Evolutionary conservation across 53 echinoderm and acorn worm genomes (phyloP), one percentile per base, ranked within the genome.

Genomic region (Crossaster papposus): DNA sequence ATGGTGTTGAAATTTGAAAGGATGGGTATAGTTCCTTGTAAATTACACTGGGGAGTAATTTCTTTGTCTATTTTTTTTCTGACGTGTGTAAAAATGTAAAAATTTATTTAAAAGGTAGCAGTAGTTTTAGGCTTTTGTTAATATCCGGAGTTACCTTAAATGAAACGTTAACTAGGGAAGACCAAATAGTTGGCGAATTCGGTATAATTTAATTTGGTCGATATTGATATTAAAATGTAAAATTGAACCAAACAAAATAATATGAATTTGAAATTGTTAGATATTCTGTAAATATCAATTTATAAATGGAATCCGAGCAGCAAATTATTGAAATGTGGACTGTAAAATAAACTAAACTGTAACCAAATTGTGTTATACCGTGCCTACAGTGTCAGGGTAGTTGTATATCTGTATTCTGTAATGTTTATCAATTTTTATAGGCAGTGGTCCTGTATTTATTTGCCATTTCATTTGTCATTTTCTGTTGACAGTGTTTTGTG

Each of bases 371-470:
- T 44, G 44, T 36, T 36, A 87, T 54, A 28, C 54, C 58, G 87
- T 87, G 87, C 87, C 87, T 77, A 33, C 28, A 12, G 12, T 36
- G 77, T 76, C 83, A 44, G 70, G 63, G 54, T 58, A 87, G 87
- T n/a, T 58, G 75, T 54, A 44, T 44, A 33, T 63, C 62, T 32
- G 58, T 80, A 54, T 80, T 80, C 23, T 55, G 28, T 50, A 78
- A 84, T 51, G 36, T 26, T 22, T 31, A 44, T 36, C 68, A 68
- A 4, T 38, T 70, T n/a, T n/a, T n/a, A n/a, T 26, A 70, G 14
- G 28, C 11, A 38, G 37, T 30, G 22, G 54, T 53, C 72, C 52
- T 36, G 23, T 75, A 33, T 54, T 55, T 74, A 76, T 74, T 86
- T 31, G 23, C 58, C 4, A 13, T 34, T 23, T 76, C 4, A 13